Evolutionary conservation across 2,797 vertebrate genomes (phyloP).

Genomic region (Microtus obscurus): DNA sequence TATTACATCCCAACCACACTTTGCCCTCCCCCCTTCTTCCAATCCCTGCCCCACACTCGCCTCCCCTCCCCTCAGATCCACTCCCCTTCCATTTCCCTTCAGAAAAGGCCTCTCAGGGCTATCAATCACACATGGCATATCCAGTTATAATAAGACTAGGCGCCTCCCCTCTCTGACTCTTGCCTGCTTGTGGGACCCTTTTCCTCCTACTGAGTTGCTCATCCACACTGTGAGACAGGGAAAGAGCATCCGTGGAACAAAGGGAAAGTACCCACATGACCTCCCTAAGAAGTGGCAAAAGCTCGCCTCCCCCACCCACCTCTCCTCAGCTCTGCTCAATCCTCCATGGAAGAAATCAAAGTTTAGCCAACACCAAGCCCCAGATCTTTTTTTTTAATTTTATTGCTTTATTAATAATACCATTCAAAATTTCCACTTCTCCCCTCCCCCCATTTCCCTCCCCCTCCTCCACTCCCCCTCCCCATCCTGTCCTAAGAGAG

Average conservation of each 20-base stretch:
- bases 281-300: background rate
- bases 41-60: background rate
- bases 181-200: background rate
- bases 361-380: background rate
- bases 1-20: no score
- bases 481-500: no score
- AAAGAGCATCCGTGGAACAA: no score
- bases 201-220: background rate
- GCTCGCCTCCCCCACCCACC: background rate
- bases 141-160: background rate
- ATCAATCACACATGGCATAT: background rate
- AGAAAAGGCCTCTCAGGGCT: background rate
- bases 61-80: background rate
- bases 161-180: background rate
- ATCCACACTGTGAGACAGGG: accelerated
- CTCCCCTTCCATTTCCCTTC: background rate
- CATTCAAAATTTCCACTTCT: no score
- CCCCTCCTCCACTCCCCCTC: no score
- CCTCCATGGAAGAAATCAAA: background rate
- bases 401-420: no score
- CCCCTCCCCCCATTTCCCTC: no score
- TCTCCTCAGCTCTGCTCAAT: no score
- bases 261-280: background rate
- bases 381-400: no score
- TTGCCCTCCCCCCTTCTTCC: background rate